Evolutionary conservation across 2,113 vertebrate genomes (phyloP), one percentile per base, ranked within the genome.

Genomic region (Carassius auratus): DNA sequence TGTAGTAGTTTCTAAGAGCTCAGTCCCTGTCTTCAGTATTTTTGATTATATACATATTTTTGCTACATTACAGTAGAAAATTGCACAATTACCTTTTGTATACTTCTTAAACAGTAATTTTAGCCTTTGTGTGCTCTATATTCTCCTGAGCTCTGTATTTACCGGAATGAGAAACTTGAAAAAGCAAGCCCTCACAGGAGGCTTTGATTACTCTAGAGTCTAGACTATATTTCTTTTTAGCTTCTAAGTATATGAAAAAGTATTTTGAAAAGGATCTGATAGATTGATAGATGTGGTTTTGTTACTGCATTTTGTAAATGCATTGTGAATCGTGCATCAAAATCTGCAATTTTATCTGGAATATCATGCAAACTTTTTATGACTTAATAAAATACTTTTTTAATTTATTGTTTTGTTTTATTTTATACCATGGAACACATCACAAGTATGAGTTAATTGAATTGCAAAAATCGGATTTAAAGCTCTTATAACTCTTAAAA

Each of bases 121-220:
- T 2, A 76, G 73, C 9, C n/a, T 50, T 8, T 48, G 74, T 48
- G n/a, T 52, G 74, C 48, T 48, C 45, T 14, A 30, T 48, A 30
- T 82, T 69, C 17, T 69, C 8, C 42, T 52, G 45, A 52, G 5
- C 10, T 15, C 12, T 83, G 23, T 76, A n/a, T 19, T 61, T 59
- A 48, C 69, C n/a, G 61, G 50, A 75, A 62, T 61, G 36, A 84
- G 68, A 74, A 23, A 75, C 21, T 21, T 83, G 68, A 83, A 55
- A 30, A 36, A 83, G 36, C 55, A 74, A 50, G 15, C 21, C 36
- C 36, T 38, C 21, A 45, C 69, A 62, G 74, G 21, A 48, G 61
- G 13, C 69, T 30, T 84, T 75, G 45, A 26, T 64, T 45, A 13
- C 36, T 45, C 66, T 45, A 23, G 17, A 13, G n/a, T 45, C 66